Base-by-base conservation (phyloP, 1,140 invertebrate genomes). In the Ips typographus region DNA sequence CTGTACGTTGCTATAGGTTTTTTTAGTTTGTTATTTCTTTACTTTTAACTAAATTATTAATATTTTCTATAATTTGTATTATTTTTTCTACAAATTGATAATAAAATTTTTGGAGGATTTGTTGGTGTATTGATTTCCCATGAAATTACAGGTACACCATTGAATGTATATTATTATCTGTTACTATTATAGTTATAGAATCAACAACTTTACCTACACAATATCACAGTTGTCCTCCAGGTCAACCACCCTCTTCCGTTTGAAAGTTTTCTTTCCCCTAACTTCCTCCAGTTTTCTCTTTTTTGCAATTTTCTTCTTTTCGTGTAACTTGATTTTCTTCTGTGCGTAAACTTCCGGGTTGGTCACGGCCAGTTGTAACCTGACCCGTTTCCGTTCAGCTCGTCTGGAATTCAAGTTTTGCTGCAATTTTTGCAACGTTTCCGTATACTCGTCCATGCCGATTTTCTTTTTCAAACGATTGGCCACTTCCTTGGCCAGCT, bases 311-410 rank as follows among this genome's bases (percentile, higher is more conserved):
- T 90, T 91, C 73, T 93, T 93, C 75, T 88, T 91, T 67, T 89
- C 84, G 73, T 93, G 88, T 68, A 88, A 85, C 56, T 87, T 87
- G 3, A 93, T 86, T 82, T 91, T 93, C 77, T 88, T 87, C 77
- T 90, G 90, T 0, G 91, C 91, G 40, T 89, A 89, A 70, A 85
- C 82, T 74, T 92, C 90, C 39, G 92, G 92, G 82, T 93, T 85
- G 1, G 86, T 87, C 1, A 94, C 87, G 75, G 86, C 86, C 79
- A 88, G 82, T 83, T 91, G 83, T 82, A 84, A 86, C 55, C 86
- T 83, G 38, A 82, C 73, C 71, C 86, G 86, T 74, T 91, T 93
- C 69, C 89, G 84, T 72, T 88, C 85, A 37, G 88, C 86, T 77
- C 86, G 83, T 73, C 84, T 88, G 3, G 86, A 81, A 59, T 87